phyloP scores from a whole-genome alignment of 2,113 vertebrate genomes.

The Xenotilapia caudafasciata region DNA sequence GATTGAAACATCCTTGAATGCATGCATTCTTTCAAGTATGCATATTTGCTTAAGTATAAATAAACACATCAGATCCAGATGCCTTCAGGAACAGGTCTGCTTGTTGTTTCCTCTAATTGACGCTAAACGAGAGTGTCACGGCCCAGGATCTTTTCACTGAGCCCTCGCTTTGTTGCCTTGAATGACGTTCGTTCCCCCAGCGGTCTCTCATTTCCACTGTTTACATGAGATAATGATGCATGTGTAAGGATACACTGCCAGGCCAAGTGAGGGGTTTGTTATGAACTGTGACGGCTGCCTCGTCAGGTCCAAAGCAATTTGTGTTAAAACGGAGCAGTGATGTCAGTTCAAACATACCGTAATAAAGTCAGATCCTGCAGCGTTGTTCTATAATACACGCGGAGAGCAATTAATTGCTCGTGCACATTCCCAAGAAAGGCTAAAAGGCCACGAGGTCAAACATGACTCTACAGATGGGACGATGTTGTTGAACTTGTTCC shows the following conservation, averaged over 20 bases:
- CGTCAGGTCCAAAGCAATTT: slow-evolving; percentile 45
- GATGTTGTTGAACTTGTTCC: neutral
- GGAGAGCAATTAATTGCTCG: neutral
- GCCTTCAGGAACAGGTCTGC: slow-evolving; percentile 15
- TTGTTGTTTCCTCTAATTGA: slow-evolving; percentile 55
- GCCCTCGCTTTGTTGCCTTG: slow-evolving; percentile 30
- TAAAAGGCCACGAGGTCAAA: neutral
- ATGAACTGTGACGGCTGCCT: slow-evolving; percentile 36
- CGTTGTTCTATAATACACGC: neutral
- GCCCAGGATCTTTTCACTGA: slow-evolving; percentile 53
- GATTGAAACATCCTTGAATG: slow-evolving; percentile 36
- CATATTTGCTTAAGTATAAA: slow-evolving; percentile 34
- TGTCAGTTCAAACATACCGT: slow-evolving; percentile 3
- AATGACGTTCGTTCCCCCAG: slow-evolving; percentile 27
- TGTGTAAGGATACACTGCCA: slow-evolving; percentile 58
- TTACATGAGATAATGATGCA: slow-evolving; percentile 64
- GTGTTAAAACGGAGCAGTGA: slow-evolving; percentile 34
- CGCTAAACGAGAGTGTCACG: slow-evolving; percentile 40
- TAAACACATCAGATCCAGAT: slow-evolving; percentile 30
- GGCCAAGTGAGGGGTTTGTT: slow-evolving; percentile 19
- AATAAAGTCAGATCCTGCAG: neutral
- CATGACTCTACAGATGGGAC: neutral
- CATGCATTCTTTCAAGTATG: slow-evolving; percentile 12
- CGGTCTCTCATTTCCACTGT: slow-evolving; percentile 59
- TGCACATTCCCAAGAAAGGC: neutral